A percentile compares a stretch with the other conserved stretches of the same genome.
Evolutionary conservation across 2,888 invertebrate genomes (phyloP).

Genomic region (Mesorhabditis sp.): DNA sequence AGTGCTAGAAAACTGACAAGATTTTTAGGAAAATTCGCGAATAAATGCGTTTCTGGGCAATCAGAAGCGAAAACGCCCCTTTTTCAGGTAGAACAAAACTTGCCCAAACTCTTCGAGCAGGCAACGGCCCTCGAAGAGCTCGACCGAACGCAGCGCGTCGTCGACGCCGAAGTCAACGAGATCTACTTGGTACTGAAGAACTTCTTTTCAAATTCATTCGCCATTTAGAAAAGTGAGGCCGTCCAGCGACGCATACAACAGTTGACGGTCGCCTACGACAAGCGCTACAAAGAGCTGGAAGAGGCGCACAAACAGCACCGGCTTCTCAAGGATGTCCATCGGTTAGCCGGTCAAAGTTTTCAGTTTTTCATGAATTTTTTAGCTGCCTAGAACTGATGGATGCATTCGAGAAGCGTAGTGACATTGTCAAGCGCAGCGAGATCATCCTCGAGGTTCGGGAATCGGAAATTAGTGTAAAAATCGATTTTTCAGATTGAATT

Average conservation of each 20-base stretch:
- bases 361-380: slow-evolving; percentile 1
- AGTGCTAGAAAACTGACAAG: slow-evolving; percentile 5
- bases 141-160: slow-evolving; percentile 43
- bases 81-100: slow-evolving; percentile 50
- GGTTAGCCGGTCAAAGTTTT: slow-evolving; percentile 5
- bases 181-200: slow-evolving; percentile 17
- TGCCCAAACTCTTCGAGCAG: slow-evolving; percentile 51
- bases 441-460: slow-evolving; percentile 12
- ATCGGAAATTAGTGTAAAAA: too few species aligned
- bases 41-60: not conserved
- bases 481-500: too few species aligned
- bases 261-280: too few species aligned
- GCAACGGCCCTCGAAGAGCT: slow-evolving; percentile 50
- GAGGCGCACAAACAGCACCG: not conserved
- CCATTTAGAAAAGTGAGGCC: slow-evolving; percentile 17
- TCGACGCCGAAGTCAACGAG: slow-evolving; percentile 41
- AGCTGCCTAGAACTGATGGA: slow-evolving; percentile 41
- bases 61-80: too few species aligned
- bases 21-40: not conserved
- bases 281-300: too few species aligned
- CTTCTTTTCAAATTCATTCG: not conserved
- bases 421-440: slow-evolving; percentile 33
- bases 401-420: slow-evolving; percentile 33
- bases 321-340: slow-evolving; percentile 29
- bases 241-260: not conserved